Evolutionary conservation across 2,797 vertebrate species (phyloP).

Genomic region (Euphonia xanthogaster): DNA sequence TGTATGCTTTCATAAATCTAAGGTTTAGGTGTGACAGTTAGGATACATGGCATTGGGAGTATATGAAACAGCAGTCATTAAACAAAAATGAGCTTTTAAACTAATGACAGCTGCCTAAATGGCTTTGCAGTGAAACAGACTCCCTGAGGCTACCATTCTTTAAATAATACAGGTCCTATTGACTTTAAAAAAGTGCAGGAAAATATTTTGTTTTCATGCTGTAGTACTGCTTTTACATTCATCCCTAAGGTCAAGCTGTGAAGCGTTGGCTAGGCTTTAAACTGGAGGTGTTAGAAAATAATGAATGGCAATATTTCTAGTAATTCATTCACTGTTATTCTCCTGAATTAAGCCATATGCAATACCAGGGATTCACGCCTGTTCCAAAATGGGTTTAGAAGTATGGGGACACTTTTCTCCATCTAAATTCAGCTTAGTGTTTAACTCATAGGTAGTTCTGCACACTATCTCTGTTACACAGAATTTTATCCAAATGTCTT

Average conservation of each 20-base stretch:
- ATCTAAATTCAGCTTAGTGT: background rate
- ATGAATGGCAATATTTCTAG: background rate
- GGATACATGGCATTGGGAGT: constrained; percentile 21
- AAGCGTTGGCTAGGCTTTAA: background rate
- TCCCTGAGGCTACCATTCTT: constrained; percentile 31
- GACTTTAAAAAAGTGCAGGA: background rate
- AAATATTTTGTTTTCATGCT: constrained; percentile 12
- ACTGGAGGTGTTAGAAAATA: background rate
- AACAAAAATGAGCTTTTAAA: constrained; percentile 49
- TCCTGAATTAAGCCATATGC: background rate
- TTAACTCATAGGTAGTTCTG: background rate
- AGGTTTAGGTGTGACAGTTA: constrained; percentile 28
- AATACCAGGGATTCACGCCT: background rate
- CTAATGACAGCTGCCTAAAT: constrained; percentile 54
- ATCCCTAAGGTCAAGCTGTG: constrained; percentile 2
- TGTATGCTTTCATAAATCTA: constrained; percentile 24
- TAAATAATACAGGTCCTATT: background rate
- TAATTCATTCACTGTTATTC: background rate
- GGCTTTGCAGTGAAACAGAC: constrained; percentile 22
- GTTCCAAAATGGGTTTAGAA: background rate
- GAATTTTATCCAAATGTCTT: background rate
- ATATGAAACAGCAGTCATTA: constrained; percentile 47
- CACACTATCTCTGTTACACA: background rate
- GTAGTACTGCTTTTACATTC: background rate
- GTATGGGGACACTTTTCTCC: background rate